Conservation (phyloP, 64 coral and sea anemone species). For the Exaiptasia diaphana region DNA sequence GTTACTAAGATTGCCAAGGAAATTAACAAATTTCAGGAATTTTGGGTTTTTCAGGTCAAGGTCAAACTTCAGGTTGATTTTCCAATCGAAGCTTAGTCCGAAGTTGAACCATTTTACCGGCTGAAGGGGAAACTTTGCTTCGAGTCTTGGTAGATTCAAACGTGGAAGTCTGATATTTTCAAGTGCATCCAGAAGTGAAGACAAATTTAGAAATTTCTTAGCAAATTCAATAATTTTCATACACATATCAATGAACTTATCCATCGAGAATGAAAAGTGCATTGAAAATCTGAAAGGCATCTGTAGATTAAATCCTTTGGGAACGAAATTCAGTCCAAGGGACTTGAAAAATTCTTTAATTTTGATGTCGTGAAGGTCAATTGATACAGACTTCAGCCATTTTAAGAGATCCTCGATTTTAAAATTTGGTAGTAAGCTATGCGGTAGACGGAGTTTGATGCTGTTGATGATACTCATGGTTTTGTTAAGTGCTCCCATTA, state of each 20-base stretch:
- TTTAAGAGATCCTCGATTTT: slow-evolving; percentile 66
- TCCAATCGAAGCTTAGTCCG: slow-evolving; percentile 91
- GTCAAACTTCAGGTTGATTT: slow-evolving; percentile 59
- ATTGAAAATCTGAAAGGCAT: slow-evolving; percentile 77
- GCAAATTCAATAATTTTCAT: slow-evolving; percentile 62
- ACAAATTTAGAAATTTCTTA: slow-evolving; percentile 77
- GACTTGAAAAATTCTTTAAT: slow-evolving; percentile 76
- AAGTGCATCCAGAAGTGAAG: slow-evolving; percentile 50
- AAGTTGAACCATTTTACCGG: slow-evolving; percentile 46
- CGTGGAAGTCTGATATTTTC: slow-evolving; percentile 47
- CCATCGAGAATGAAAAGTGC: slow-evolving; percentile 58
- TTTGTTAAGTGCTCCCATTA: slow-evolving; percentile 59
- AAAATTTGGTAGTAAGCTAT: slow-evolving; percentile 55
- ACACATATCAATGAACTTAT: slow-evolving; percentile 55
- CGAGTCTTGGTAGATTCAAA: slow-evolving; percentile 18
- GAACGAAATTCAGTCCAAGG: slow-evolving; percentile 42
- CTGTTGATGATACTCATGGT: slow-evolving; percentile 47
- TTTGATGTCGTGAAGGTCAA: slow-evolving; percentile 44
- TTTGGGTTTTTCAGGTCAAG: slow-evolving; percentile 57
- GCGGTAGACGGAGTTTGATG: slow-evolving; percentile 63
- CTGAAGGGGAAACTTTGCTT: slow-evolving; percentile 13
- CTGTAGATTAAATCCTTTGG: slow-evolving; percentile 63
- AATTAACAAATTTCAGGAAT: slow-evolving; percentile 47
- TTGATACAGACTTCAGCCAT: slow-evolving; percentile 33
- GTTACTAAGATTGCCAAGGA: slow-evolving; percentile 34